phyloP scores from a whole-genome alignment of 92 coral and sea anemone species.

The Parazoanthus darwini region DNA sequence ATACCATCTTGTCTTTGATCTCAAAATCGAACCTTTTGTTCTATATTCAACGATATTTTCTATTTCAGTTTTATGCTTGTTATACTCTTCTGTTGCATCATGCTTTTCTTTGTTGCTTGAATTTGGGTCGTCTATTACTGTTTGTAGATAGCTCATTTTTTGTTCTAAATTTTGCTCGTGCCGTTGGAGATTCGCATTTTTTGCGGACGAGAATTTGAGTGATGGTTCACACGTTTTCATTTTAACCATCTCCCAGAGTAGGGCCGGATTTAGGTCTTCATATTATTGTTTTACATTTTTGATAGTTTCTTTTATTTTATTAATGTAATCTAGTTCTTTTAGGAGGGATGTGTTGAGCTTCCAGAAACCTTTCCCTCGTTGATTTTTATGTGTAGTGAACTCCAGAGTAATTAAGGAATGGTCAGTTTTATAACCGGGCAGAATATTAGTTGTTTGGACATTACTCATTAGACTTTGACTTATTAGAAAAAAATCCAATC shows the following conservation, averaged over 20 bases:
- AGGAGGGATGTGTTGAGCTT: too few species aligned
- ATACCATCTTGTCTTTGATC: too few species aligned
- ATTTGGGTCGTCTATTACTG: not conserved
- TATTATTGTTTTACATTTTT: not conserved
- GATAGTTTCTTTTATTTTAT: too few species aligned
- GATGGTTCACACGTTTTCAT: not conserved
- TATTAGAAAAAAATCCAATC: too few species aligned
- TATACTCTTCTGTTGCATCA: slow-evolving; percentile 2
- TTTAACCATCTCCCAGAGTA: not conserved
- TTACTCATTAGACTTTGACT: too few species aligned
- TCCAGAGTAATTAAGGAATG: too few species aligned
- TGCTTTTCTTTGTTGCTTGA: not conserved
- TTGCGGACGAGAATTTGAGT: not conserved
- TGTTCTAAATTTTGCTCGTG: not conserved
- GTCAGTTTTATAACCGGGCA: too few species aligned
- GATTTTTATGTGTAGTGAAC: too few species aligned
- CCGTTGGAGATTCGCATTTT: not conserved
- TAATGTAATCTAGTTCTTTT: not conserved
- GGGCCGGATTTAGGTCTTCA: not conserved
- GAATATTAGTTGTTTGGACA: too few species aligned
- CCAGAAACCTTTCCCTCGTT: too few species aligned
- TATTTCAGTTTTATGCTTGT: not conserved
- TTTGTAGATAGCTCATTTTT: not conserved
- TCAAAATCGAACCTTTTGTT: not conserved
- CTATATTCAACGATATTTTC: not conserved